Evolutionary conservation across 2,113 vertebrate species (phyloP), one percentile per base, ranked within the genome.

Genomic region (Sylvia atricapilla): DNA sequence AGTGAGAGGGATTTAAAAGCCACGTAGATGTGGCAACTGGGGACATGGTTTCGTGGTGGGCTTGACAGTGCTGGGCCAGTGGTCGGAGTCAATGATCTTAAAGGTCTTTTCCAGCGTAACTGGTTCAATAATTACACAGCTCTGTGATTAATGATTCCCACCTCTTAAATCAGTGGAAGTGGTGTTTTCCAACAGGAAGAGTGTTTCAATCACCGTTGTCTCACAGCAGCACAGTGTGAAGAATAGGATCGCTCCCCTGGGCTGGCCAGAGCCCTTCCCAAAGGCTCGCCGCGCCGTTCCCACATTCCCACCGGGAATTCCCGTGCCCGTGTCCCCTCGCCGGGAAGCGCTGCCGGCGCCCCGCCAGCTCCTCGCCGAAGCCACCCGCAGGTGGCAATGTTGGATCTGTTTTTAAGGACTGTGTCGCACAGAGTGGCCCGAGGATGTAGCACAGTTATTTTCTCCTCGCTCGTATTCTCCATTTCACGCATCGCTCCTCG

Each of bases 381-480:
- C 27, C 0, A 31, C 96, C 97, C 67, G 85, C 84, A 97, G 97
- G 84, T 97, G 97, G 97, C 93, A 89, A 76, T 94, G 76, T 96
- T 24, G 95, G 92, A 85, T 64, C 67, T 31, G 7, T 2, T 93
- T 94, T 69, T 3, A 2, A 31, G 31, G 62, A 3, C 6, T 33
- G 31, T 4, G 1, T 4, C 5, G 2, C 17, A 2, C 37, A 0
- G 2, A 7, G 12, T 0, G 30, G 18, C 18, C 56, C 6, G 24
- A 4, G 27, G 62, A 16, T 15, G 33, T 0, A 20, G 10, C 10
- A 0, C 22, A 1, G 3, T 1, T 6, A 4, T 23, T 50, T 33
- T 22, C 69, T 46, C 56, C 2, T 1, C 2, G 41, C 8, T 76
- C 5, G 0, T 1, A 0, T 27, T 66, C 53, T 5, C 47, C 14